Evolutionary conservation across 2,888 invertebrate genomes (phyloP).

Genomic region (Plagiodera versicolora): DNA sequence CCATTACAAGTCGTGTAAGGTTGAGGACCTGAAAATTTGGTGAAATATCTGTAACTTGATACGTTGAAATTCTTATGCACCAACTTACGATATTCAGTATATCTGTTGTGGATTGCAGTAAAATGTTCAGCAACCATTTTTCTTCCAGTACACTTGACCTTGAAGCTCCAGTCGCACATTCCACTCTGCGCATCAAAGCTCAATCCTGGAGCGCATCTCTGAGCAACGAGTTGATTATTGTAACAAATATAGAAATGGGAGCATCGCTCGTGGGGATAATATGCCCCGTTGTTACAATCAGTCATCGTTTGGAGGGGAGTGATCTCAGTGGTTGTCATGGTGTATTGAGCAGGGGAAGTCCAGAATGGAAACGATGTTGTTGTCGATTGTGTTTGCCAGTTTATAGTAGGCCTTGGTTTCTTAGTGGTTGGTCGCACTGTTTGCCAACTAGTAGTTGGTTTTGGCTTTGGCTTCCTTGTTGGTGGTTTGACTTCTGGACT

Average conservation of each 20-base stretch:
- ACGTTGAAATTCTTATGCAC: not conserved
- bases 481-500: constrained; percentile 47
- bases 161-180: constrained; percentile 76
- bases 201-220: constrained; percentile 75
- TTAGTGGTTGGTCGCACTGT: constrained; percentile 41
- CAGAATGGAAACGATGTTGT: constrained; percentile 17
- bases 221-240: constrained; percentile 69
- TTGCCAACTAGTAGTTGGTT: constrained; percentile 53
- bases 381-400: constrained; percentile 56
- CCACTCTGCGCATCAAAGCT: constrained; percentile 69
- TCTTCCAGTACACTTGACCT: constrained; percentile 62
- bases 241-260: constrained; percentile 78
- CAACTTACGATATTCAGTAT: constrained; percentile 24
- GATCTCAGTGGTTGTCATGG: constrained; percentile 23
- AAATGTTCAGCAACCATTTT: constrained; percentile 38
- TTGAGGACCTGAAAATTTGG: constrained; percentile 33
- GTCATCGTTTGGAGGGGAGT: constrained; percentile 28
- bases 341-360: constrained; percentile 4
- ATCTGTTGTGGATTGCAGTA: constrained; percentile 24
- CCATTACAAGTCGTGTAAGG: constrained; percentile 63
- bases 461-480: not conserved
- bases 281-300: constrained; percentile 70
- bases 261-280: constrained; percentile 74
- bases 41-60: not conserved
- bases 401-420: constrained; percentile 40